Percentiles rank a stretch among this genome's conserved stretches.
phyloP scores from a whole-genome alignment of 2,888 invertebrate species.

The Pediacus dermestoides region DNA sequence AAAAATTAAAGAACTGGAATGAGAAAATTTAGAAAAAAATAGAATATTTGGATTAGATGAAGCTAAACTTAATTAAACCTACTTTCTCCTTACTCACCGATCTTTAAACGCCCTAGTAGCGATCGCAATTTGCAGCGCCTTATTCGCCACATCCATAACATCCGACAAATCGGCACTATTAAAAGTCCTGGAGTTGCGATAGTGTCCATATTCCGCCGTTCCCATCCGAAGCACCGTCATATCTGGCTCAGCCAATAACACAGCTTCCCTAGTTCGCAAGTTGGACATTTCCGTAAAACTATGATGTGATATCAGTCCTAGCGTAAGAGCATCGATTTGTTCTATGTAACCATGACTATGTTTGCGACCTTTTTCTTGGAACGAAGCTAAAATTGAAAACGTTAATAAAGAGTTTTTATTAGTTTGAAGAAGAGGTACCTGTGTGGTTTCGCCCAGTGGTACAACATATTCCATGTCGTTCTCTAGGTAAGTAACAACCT shows the following conservation, averaged over 20 bases:
- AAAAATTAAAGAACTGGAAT: no score
- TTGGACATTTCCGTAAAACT: slow-evolving; percentile 45
- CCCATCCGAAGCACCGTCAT: slow-evolving; percentile 46
- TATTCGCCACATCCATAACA: slow-evolving; percentile 48
- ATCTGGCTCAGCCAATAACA: slow-evolving; percentile 41
- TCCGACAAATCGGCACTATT: slow-evolving; percentile 45
- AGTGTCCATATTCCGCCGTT: slow-evolving; percentile 49
- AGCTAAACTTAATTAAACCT: slow-evolving; percentile 6
- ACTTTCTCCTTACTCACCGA: slow-evolving; percentile 42
- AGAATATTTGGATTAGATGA: no score
- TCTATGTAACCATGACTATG: not conserved
- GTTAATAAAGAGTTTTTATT: no score
- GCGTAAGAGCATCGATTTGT: slow-evolving; percentile 29
- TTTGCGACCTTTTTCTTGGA: not conserved
- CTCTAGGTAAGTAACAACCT: slow-evolving; percentile 53
- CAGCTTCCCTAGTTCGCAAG: slow-evolving; percentile 44
- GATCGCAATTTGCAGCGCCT: slow-evolving; percentile 54
- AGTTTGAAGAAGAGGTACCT: no score
- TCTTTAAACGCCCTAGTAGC: slow-evolving; percentile 53
- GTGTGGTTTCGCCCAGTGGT: slow-evolving; percentile 60
- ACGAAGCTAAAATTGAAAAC: no score
- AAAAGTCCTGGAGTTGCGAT: slow-evolving; percentile 43
- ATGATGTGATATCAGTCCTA: slow-evolving; percentile 32
- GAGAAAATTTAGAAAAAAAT: no score
- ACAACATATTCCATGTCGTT: slow-evolving; percentile 59